These are phyloP conservation scores for Hypena proboscidalis DNA, from an alignment of 2,888 invertebrate genomes.

Conservation along the genomic window DNA sequence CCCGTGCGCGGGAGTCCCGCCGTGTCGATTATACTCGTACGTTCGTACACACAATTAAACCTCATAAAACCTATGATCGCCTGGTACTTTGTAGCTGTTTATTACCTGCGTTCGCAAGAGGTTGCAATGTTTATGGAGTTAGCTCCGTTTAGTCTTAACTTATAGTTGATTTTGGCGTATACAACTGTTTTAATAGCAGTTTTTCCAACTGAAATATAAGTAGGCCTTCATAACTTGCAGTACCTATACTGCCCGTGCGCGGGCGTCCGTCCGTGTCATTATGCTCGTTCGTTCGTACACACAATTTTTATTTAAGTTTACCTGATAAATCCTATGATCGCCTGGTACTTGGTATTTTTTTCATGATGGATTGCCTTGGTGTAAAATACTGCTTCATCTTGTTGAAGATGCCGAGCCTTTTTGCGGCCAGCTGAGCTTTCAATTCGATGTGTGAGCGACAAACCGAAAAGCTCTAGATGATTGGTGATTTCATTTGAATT, in stretches of 20 bases:
- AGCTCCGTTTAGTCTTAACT: too few relatives aligned
- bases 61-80: conserved; percentile 62
- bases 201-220: too few relatives aligned
- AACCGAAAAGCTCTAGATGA: too few relatives aligned
- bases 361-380: too few relatives aligned
- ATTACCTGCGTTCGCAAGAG: conserved; percentile 25
- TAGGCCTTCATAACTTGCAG: conserved; percentile 57
- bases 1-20: conserved; percentile 57
- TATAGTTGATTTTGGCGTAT: too few relatives aligned
- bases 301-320: too few relatives aligned
- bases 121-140: conserved; percentile 3
- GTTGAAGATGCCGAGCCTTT: too few relatives aligned
- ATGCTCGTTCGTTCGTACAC: conserved; percentile 54
- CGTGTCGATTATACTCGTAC: conserved; percentile 61
- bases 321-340: conserved; percentile 61
- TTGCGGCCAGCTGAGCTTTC: too few relatives aligned
- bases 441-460: too few relatives aligned
- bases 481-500: too few relatives aligned
- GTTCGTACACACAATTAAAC: conserved; percentile 62
- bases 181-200: too few relatives aligned
- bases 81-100: conserved; percentile 50
- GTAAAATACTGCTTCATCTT: too few relatives aligned
- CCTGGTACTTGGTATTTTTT: conserved; percentile 58
- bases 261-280: conserved; percentile 65
- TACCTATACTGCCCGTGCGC: conserved; percentile 56